Evolutionary conservation across 2,888 invertebrate species (phyloP), one percentile per base, ranked within the genome.

Genomic region (Drosophila vallismaia): DNA sequence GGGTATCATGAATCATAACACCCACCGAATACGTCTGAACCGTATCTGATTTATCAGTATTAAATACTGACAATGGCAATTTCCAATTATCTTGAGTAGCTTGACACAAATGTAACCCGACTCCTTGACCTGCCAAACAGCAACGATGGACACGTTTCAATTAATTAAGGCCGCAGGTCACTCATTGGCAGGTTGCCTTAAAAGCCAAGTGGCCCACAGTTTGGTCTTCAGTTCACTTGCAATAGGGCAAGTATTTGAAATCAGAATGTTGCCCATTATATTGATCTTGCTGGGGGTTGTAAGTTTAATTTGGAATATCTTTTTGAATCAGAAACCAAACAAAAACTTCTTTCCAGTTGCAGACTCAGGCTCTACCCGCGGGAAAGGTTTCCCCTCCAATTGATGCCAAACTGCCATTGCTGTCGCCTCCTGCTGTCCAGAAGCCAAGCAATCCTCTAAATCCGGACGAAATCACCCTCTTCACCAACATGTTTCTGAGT

Each of bases 31-130:
- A 58, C 28, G 29, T 46, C 26, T 44, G 36, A 36, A 59, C 54
- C 59, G 42, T 58, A 59, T 58, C 60, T 42, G 50, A 69, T 29
- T 19, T 60, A 60, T 56, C 50, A 51, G 50, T 53, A 62, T 74
- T 76, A 74, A 84, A 86, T 82, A 86, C 86, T 82, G 85, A 67
- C 77, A 52, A 52, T 44, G 53, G 24, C 74, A 54, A 64, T 59
- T 75, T 75, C 60, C 69, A 84, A 86, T 86, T 86, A 82, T 79
- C 78, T 84, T 48, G 56, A 67, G 60, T 68, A 12, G 51, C 69
- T 82, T 82, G 82, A 86, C 82, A 81, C 72, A 81, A 81, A 86
- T 82, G 87, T 85, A 63, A 14, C 29, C 50, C 56, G 53, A 44
- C 48, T 70, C 50, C 68, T 69, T 62, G 72, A 64, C 52, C 69